phyloP scores from a whole-genome alignment of 2,113 vertebrate species.

The Dendrocopos noguchii region DNA sequence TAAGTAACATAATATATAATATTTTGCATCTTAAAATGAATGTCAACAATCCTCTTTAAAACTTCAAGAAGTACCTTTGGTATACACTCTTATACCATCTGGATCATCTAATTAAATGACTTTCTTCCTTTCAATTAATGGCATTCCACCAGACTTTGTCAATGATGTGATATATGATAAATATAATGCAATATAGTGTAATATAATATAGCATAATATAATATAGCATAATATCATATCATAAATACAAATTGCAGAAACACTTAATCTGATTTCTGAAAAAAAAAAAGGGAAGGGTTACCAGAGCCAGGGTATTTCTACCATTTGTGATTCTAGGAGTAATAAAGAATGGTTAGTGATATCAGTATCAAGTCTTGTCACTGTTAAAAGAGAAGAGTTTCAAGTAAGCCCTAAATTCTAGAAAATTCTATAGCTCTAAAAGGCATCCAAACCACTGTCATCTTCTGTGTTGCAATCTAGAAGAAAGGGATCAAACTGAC shows the following conservation, averaged over 20 bases:
- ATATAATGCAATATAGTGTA: too few relatives aligned
- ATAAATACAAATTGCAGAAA: background rate
- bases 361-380: background rate
- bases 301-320: background rate
- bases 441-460: background rate
- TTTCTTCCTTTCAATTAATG: background rate
- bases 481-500: background rate
- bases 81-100: background rate
- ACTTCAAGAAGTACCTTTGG: background rate
- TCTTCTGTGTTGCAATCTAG: background rate
- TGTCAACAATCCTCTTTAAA: background rate
- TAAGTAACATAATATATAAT: background rate
- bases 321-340: background rate
- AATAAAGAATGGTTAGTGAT: background rate
- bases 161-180: background rate
- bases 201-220: too few relatives aligned
- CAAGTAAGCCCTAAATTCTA: background rate
- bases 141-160: background rate
- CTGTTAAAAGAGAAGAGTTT: background rate
- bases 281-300: rapidly evolving
- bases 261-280: background rate
- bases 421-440: background rate
- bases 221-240: too few relatives aligned
- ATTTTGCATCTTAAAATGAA: background rate
- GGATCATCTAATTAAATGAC: background rate